A percentile compares a stretch with the other conserved stretches of the same genome.
These are phyloP conservation scores for Acrobasis repandana DNA, from an alignment of 2,888 invertebrate genomes.

Conservation along the genomic window DNA sequence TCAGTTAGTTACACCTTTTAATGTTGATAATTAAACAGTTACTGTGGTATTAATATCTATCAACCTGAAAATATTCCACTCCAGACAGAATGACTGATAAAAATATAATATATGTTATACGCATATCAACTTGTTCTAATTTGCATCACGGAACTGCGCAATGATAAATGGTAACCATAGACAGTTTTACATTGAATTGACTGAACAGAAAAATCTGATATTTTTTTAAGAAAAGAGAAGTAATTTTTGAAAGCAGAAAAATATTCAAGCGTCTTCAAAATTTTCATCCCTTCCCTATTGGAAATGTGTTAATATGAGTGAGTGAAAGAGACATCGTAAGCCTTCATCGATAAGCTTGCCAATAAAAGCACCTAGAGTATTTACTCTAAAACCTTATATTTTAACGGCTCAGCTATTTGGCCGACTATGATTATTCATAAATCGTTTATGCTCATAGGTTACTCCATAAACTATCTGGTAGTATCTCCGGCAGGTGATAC, in stretches of 20 bases:
- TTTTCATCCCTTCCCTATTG: too few relatives aligned
- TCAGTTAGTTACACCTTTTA: neutral
- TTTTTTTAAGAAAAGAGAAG: too few relatives aligned
- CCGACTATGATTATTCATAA: constrained; percentile 20
- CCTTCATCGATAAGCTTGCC: constrained; percentile 1
- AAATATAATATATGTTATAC: constrained; percentile 31
- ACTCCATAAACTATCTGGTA: constrained; percentile 13
- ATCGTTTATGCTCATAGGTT: constrained; percentile 5
- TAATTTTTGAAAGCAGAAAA: too few relatives aligned
- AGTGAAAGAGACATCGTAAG: neutral
- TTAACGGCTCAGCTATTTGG: constrained; percentile 1
- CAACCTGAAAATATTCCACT: constrained; percentile 38
- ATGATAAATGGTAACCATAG: constrained; percentile 21
- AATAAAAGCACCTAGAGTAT: too few relatives aligned
- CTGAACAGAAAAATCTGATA: too few relatives aligned
- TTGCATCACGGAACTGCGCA: constrained; percentile 18
- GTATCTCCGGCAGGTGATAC: neutral
- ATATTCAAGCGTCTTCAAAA: too few relatives aligned
- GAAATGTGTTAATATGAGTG: too few relatives aligned
- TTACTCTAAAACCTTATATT: constrained; percentile 1
- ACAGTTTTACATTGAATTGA: too few relatives aligned
- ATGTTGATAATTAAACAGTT: neutral
- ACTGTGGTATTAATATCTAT: neutral
- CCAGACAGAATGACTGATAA: constrained; percentile 56
- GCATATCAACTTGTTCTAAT: constrained; percentile 30